Evolutionary conservation across 1,140 invertebrate species (phyloP), one percentile per base, ranked within the genome.

Genomic region (Lineus longissimus): DNA sequence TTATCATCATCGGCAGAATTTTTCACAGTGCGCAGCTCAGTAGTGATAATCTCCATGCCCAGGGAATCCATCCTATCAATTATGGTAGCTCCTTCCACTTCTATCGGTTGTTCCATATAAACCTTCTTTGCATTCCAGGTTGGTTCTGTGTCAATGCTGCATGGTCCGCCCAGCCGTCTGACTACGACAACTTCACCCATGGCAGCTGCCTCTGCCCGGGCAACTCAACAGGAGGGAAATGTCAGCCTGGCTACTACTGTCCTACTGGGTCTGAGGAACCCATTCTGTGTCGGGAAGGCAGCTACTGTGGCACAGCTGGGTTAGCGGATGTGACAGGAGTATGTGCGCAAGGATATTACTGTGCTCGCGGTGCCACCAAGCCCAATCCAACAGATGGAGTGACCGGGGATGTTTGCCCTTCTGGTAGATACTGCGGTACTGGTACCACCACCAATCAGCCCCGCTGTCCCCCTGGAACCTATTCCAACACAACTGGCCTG

Each of bases 181-280:
- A 78, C 55, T 77, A 72, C 59, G 70, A 77, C 68, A 75, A 77
- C 66, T 76, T 63, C 63, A 76, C 73, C 2, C 47, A 47, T 27
- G 73, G 71, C 11, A 70, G 69, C 59, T 77, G 75, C 61, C 63
- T 77, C 55, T 77, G 76, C 67, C 76, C 76, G 41, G 71, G 68
- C 60, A 76, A 73, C 36, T 47, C 61, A 0, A 80, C 76, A 2
- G 78, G 78, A 2, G 76, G 76, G 17, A 54, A 70, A 61, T 80
- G 78, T 67, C 72, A 72, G 29, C 71, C 76, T 9, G 74, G 78
- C 17, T 70, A 70, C 63, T 77, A 73, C 66, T 80, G 78, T 65
- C 76, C 76, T 0, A 29, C 47, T 55, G 76, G 76, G 4, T 77
- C 76, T 0, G 41, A 59, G 54, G 73, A 77, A 60, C 75, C 77